These are phyloP conservation scores for Orthosia cruda DNA, from an alignment of 2,888 invertebrate genomes.

Conservation along the genomic window DNA sequence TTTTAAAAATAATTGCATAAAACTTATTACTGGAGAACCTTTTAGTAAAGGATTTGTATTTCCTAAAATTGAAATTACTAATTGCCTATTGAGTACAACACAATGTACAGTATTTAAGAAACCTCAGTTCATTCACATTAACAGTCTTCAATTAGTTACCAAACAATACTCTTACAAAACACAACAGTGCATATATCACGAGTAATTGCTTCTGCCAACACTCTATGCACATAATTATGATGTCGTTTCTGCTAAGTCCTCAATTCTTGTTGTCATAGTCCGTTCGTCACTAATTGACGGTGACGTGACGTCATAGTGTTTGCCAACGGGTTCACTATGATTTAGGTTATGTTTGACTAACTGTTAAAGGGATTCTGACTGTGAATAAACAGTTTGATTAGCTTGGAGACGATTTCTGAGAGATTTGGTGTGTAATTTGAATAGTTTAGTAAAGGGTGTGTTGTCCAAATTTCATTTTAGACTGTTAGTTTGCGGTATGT, in stretches of 20 bases:
- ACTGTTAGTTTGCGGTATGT: background rate
- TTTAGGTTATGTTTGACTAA: slow-evolving; percentile 62
- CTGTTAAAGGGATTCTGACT: slow-evolving; percentile 48
- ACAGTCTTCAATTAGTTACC: slow-evolving; percentile 14
- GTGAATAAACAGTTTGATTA: slow-evolving; percentile 32
- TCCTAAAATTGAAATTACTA: background rate
- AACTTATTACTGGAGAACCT: background rate
- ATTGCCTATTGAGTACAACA: background rate
- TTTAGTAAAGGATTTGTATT: background rate
- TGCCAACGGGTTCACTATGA: slow-evolving; percentile 42
- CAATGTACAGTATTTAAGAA: background rate
- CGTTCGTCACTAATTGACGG: slow-evolving; percentile 72
- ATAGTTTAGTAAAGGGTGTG: background rate
- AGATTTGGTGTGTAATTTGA: slow-evolving; percentile 20
- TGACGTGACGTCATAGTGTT: slow-evolving; percentile 62
- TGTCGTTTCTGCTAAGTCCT: slow-evolving; percentile 59
- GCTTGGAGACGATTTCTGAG: slow-evolving; percentile 1
- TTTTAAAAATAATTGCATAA: background rate
- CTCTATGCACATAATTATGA: slow-evolving; percentile 43
- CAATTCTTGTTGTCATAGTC: slow-evolving; percentile 53
- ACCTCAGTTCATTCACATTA: background rate
- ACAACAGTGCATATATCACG: slow-evolving; percentile 42
- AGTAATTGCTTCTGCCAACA: slow-evolving; percentile 61
- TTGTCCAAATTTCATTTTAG: background rate
- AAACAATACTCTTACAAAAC: slow-evolving; percentile 37